Evolutionary conservation across 2,888 invertebrate species (phyloP), one percentile per base, ranked within the genome.

Genomic region (Acrobasis repandana): DNA sequence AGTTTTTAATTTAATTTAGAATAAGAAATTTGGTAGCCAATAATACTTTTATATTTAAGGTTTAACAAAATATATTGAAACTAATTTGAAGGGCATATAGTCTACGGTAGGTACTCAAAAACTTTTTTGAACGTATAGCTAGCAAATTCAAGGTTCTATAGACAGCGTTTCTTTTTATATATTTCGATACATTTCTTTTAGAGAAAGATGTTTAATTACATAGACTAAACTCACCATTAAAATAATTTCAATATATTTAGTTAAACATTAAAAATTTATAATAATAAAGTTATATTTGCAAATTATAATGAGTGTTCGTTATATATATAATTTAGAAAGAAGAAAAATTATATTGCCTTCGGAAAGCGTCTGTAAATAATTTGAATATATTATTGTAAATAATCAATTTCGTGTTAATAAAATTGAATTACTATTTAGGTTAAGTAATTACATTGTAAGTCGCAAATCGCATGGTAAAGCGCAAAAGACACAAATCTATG

Each of bases 401-500:
- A 76, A 67, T 63, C 68, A 64, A 64, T 62, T 65, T 63, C 54
- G 18, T 52, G 58, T 48, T 63, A 59, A 62, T 49, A 63, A 28
- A 63, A 52, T 47, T 43, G 38, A 8, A 38, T 54, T 14, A 58
- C n/a, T 61, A 56, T 63, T 49, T 60, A 63, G 49, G 49, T 48
- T 56, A 56, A 66, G 58, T 46, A 0, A 61, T 52, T 61, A 59
- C 51, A 47, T 56, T 51, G 34, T 64, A 63, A 66, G 61, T 50
- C 62, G 70, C 73, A 72, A 76, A 63, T 63, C 54, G 69, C 68
- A 70, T 70, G 62, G 66, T 65, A 58, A 65, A 66, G 68, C 72
- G 74, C 72, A 67, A 69, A 73, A 64, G 68, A 85, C 85, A 86
- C 87, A 80, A 85, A 83, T 87, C 87, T 81, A 83, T 78, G 82